Evolutionary conservation across 1,140 invertebrate species (phyloP).

Genomic region (Euura saliciscinereae): DNA sequence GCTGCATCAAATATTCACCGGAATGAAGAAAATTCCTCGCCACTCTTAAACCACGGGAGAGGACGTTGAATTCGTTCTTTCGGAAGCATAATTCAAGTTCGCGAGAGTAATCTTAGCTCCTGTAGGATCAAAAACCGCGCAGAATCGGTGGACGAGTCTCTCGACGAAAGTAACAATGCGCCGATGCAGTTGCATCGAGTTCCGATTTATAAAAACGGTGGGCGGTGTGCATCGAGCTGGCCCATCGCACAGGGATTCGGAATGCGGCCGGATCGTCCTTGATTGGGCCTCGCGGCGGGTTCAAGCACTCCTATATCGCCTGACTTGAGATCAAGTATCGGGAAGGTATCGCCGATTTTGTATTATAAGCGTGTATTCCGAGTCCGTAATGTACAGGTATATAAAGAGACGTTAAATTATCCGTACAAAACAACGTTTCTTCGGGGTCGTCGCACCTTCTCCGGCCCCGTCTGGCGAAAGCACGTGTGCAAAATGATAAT

Average conservation of each 20-base stretch:
- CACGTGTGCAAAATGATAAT: not conserved
- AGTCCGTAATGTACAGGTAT: not conserved
- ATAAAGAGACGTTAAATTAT: too few relatives aligned
- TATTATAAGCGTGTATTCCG: too few relatives aligned
- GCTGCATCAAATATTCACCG: too few relatives aligned
- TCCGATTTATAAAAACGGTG: slow-evolving; percentile 7
- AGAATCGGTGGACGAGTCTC: not conserved
- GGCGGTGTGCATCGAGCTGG: not conserved
- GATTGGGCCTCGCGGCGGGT: slow-evolving; percentile 46
- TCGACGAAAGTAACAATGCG: not conserved
- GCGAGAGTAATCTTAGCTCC: too few relatives aligned
- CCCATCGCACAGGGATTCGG: slow-evolving; percentile 43
- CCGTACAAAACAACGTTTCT: not conserved
- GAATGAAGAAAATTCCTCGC: too few relatives aligned
- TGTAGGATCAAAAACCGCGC: not conserved
- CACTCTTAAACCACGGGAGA: not conserved
- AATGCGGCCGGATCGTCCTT: slow-evolving; percentile 52
- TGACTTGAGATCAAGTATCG: not conserved
- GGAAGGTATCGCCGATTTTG: not conserved
- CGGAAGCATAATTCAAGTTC: too few relatives aligned
- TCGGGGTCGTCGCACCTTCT: not conserved
- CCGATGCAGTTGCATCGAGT: not conserved
- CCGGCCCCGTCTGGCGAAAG: not conserved
- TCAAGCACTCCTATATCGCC: slow-evolving; percentile 25
- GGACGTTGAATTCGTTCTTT: not conserved